Percentiles rank a stretch among this genome's conserved stretches.
phyloP scores from a whole-genome alignment of 2,113 vertebrate genomes.

The Nycticryphes semicollaris region DNA sequence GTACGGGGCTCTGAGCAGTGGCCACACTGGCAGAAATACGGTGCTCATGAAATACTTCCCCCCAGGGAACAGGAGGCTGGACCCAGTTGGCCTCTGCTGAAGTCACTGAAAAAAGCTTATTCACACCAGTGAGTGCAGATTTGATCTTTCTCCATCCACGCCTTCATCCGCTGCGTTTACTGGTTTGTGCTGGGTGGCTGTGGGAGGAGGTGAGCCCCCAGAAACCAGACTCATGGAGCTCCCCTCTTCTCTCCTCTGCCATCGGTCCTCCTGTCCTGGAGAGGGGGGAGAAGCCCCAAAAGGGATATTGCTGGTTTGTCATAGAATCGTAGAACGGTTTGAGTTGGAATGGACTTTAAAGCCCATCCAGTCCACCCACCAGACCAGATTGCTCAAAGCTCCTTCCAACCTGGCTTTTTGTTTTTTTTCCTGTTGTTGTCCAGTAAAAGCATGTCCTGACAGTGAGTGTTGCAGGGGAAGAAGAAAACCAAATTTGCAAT shows the following conservation, averaged over 20 bases:
- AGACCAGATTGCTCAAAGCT: neutral
- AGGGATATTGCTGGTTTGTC: neutral
- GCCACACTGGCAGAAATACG: neutral
- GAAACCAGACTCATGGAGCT: fast-evolving
- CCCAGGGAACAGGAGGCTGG: neutral
- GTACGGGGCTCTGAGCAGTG: neutral
- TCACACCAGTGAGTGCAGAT: neutral
- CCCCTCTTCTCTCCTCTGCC: neutral
- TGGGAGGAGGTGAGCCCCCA: neutral
- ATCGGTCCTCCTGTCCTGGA: fast-evolving
- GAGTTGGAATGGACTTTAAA: neutral
- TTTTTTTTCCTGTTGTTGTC: neutral
- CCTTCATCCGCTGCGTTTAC: neutral
- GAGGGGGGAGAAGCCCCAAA: neutral
- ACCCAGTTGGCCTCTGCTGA: neutral
- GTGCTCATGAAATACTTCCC: neutral
- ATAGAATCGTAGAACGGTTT: neutral
- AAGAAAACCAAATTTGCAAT: no score
- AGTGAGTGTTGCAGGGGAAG: neutral
- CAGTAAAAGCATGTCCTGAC: neutral
- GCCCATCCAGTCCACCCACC: neutral
- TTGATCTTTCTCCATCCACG: fast-evolving
- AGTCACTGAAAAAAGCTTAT: neutral
- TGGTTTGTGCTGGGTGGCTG: neutral
- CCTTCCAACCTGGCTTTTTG: no score